Evolutionary conservation across 2,888 invertebrate species (phyloP), one percentile per base, ranked within the genome.

Genomic region (Pseudococcus viburni): DNA sequence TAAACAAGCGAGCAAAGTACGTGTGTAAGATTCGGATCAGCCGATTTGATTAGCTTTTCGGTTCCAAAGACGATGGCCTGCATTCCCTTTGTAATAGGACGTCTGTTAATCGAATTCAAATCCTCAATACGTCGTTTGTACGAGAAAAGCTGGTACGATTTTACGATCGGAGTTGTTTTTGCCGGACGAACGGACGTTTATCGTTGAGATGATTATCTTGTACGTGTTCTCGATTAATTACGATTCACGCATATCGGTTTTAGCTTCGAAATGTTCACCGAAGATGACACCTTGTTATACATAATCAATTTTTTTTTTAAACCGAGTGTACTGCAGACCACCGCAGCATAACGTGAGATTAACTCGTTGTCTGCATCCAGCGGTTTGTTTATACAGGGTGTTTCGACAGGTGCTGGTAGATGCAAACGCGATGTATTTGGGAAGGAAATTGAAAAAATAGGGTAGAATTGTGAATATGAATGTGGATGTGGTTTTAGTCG

Each of bases 1-100:
- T 64, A 22, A 15, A 64, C 64, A 22, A 64, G 64, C 64, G 64
- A 64, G 22, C 8, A 11, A 22, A 22, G 64, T 64, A 64, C 64
- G 64, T 64, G 64, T 64, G 64, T 64, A 22, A 64, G 64, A 64
- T 64, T 19, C 64, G 22, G 9, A 64, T 64, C 64, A 64, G 22
- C 22, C 64, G 22, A 64, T 64, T 64, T 64, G 64, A 64, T 64
- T 64, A 64, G 64, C 22, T 64, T 64, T 64, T 22, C 64, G 64
- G 22, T 15, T 59, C 22, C 4, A 3, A 64, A 64, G 64, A 64
- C 5, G n/a, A n/a, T 42, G 42, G 42, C n/a, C 55, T 64, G 15
- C 22, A 64, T 42, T 42, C 42, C 42, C 64, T 11, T 59, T 22
- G 64, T 12, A 2, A 55, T 7, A n/a, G n/a, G n/a, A 19, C 22